phyloP scores from a whole-genome alignment of 2,888 invertebrate genomes.

The Phortica okadai region DNA sequence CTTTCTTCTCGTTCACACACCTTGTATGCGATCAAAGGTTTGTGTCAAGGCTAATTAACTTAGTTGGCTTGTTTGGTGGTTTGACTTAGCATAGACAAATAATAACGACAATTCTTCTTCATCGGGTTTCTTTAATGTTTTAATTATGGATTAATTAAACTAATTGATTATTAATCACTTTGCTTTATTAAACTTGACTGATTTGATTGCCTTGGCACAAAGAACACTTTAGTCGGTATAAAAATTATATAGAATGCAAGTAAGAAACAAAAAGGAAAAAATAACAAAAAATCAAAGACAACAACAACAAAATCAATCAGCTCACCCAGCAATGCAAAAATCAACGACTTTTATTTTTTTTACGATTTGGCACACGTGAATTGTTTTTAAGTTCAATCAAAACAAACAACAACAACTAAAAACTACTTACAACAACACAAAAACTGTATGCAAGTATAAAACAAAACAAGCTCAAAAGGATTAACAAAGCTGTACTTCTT shows the following conservation, averaged over 20 bases:
- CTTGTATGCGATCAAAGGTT: no score
- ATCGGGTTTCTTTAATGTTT: no score
- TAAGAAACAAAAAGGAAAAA: neutral
- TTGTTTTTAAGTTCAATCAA: conserved; percentile 34
- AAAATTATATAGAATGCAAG: neutral
- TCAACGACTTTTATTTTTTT: conserved; percentile 46
- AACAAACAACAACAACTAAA: conserved; percentile 32
- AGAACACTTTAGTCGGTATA: neutral
- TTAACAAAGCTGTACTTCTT: conserved; percentile 72
- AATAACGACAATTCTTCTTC: no score
- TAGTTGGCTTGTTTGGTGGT: no score
- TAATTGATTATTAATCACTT: neutral
- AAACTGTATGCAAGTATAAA: conserved; percentile 39
- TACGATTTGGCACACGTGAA: conserved; percentile 41
- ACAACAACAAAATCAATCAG: conserved; percentile 11
- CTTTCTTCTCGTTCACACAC: no score
- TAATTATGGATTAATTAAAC: no score
- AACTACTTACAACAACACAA: conserved; percentile 33
- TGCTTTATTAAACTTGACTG: neutral
- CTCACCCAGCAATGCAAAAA: neutral
- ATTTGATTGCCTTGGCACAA: neutral
- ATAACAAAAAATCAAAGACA: neutral
- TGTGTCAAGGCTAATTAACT: no score
- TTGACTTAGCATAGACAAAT: no score
- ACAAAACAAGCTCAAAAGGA: conserved; percentile 59